Base-by-base conservation (phyloP, 2,888 invertebrate genomes). In the Troilus luridus region DNA sequence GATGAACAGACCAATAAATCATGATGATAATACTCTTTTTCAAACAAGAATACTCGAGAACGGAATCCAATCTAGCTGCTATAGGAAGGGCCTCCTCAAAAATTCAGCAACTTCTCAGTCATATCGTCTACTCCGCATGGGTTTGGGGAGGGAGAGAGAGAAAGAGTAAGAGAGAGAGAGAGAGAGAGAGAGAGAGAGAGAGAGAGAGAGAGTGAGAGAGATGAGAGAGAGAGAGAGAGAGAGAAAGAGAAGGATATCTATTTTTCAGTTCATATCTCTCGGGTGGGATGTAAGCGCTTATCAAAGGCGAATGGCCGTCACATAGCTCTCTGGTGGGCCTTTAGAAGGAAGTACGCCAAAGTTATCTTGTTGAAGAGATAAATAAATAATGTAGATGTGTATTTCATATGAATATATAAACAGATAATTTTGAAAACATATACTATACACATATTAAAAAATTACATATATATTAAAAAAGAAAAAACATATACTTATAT, bases 191-290 rank as follows among this genome's bases (percentile, higher is more conserved):
- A 41, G 41, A 41, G 41, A 41, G 41, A 41, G 41, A 41, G 41
- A 41, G 41, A 41, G 41, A 41, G 41, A 41, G 41, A 41, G 41
- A 41, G 41, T 3, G 41, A 41, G 41, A 41, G 41, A 41, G 41
- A 41, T n/a, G 41, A 41, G 41, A 41, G 41, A 41, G 41, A 41
- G 41, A 41, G 41, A 3, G 41, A 41, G 41, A 41, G 41, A 41
- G 64, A 21, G 21, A 21, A 8, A 1, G 17, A 19, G 72, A 9
- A 17, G 9, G 72, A 8, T 19, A 77, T 77, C 72, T 77, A 77
- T 77, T 77, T 77, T 77, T 77, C 72, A 77, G 72, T 77, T 77
- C 27, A 77, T 77, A 77, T 77, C 72, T 77, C 72, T 77, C 72
- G 14, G 17, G 41, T 41, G 72, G 41, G 72, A 41, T 7, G 27